Conservation (phyloP, 2,113 vertebrate species). For the Entomyzon cyanotis region DNA sequence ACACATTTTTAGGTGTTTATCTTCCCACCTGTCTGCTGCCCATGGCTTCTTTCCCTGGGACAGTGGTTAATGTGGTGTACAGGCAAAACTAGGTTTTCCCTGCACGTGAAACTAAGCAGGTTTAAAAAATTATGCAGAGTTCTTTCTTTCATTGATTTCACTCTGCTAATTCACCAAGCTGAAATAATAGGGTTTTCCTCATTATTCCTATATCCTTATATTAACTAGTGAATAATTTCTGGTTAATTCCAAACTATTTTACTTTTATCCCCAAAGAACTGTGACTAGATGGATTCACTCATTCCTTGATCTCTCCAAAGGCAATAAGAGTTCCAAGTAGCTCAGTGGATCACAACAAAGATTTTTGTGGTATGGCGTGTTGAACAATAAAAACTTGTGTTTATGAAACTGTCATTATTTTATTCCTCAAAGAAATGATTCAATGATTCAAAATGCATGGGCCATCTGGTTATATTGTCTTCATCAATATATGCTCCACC, state of each 20-base stretch:
- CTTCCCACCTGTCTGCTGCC: not conserved
- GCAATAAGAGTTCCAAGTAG: not conserved
- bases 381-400: not conserved
- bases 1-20: not conserved
- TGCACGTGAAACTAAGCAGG: rapidly evolving
- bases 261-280: not conserved
- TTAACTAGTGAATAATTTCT: not conserved
- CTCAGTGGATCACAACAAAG: not conserved
- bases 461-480: not conserved
- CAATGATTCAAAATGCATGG: not conserved
- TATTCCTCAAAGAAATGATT: not conserved
- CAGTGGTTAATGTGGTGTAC: not conserved
- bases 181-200: not conserved
- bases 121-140: rapidly evolving
- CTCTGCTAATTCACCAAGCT: not conserved
- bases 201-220: not conserved
- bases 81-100: not conserved
- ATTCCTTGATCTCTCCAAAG: not conserved
- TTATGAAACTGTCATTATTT: not conserved
- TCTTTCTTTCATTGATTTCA: not conserved
- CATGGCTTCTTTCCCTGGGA: not conserved
- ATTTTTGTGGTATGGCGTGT: not conserved
- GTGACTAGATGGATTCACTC: not conserved
- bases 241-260: not conserved
- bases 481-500: not conserved